Base-by-base conservation (phyloP, 2,888 invertebrate species). In the Vesta saturnalis region DNA sequence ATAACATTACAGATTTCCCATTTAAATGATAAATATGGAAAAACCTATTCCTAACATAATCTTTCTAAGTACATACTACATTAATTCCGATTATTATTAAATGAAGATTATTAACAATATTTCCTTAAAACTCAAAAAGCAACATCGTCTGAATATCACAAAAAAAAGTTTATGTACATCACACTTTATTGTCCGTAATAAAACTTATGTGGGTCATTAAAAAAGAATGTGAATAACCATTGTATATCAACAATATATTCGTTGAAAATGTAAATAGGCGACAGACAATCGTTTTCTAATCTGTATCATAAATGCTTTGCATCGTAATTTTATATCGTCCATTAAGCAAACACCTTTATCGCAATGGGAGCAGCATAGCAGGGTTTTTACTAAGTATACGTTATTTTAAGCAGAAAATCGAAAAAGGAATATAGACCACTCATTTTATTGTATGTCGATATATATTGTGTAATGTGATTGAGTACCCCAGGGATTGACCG, bases 381-480 rank as follows among this genome's bases (percentile, higher is more conserved):
- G 30, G 30, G 19, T 30, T 39, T 4, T 30, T 30, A 30, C 30
- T 6, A 30, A 46, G 10, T n/a, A n/a, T 3, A 12, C 16, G 47
- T 52, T 30, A 63, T 64, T 56, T 60, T 55, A 30, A 55, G 46
- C 47, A 67, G 39, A 59, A 67, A 59, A 59, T 67, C 55, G 63
- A 67, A 67, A 55, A 60, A 57, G 16, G 63, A 67, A 63, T 64
- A 47, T 55, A 61, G 58, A 59, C 56, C 60, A 60, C 63, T 67
- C 63, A 63, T 67, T 63, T 57, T 63, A 23, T 59, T 59, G 49
- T 64, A 61, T 69, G 60, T 69, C 69, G 71, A 71, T 71, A 47
- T 47, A 39, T 39, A 69, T 67, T 67, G 70, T 72, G 72, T 73
- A 72, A 73, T 71, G 73, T 72, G 72, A 73, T 73, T 71, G 73